phyloP scores from a whole-genome alignment of 2,113 vertebrate species.

The Climacteris rufus region DNA sequence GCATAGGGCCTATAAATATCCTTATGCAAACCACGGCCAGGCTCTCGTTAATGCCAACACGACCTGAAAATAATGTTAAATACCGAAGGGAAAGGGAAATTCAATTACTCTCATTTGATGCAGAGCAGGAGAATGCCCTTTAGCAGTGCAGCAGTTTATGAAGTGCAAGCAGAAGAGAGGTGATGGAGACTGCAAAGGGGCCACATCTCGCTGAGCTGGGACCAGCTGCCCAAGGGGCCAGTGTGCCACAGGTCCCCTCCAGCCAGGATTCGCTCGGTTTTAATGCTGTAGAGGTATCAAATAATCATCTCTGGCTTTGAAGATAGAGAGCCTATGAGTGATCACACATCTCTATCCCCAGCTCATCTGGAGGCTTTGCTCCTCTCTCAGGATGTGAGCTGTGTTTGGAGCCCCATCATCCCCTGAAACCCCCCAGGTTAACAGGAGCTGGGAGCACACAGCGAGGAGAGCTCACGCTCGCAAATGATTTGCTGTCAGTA shows the following conservation, averaged over 20 bases:
- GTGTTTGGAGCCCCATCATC: not conserved
- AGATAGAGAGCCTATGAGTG: accelerated
- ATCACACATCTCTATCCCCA: not conserved
- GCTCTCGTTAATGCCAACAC: slow-evolving; percentile 14
- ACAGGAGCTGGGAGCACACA: not conserved
- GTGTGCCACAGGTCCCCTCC: not conserved
- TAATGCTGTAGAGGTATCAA: not conserved
- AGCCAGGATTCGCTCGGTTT: not conserved
- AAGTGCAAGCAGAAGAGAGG: not conserved
- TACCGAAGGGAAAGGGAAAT: slow-evolving; percentile 47
- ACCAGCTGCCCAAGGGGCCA: not conserved
- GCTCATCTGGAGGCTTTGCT: not conserved
- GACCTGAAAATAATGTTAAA: slow-evolving; percentile 46
- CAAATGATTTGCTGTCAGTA: not conserved
- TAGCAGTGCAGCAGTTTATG: not conserved
- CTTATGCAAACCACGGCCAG: not conserved
- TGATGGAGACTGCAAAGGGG: not conserved
- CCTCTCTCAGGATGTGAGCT: accelerated
- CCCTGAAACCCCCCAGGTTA: not conserved
- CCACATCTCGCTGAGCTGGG: not conserved
- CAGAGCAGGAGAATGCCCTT: slow-evolving; percentile 36
- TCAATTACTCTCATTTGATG: slow-evolving; percentile 45
- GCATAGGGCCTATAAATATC: slow-evolving; percentile 22
- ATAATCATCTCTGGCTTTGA: not conserved
- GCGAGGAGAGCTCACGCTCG: accelerated